Conservation (phyloP, 2,797 vertebrate species). For the Podarcis lilfordi region DNA sequence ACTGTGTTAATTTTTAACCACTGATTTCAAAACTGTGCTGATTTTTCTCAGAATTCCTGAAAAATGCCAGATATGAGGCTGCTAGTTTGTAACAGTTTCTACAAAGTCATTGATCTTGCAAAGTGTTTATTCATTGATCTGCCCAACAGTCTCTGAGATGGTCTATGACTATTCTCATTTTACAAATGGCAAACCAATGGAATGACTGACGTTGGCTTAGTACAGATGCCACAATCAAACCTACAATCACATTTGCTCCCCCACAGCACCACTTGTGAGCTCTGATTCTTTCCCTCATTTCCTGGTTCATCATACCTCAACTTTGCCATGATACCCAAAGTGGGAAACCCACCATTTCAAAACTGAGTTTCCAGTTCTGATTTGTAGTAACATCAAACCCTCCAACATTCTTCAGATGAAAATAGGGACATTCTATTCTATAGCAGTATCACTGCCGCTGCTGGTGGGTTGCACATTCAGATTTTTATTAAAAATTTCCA, state of each 20-base stretch:
- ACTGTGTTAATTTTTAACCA: too few species aligned
- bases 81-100: background rate
- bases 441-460: too few species aligned
- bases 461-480: too few species aligned
- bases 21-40: too few species aligned
- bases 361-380: background rate
- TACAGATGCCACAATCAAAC: background rate
- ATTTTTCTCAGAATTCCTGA: too few species aligned
- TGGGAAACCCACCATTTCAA: background rate
- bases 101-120: background rate
- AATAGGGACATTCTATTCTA: too few species aligned
- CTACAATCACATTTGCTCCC: background rate
- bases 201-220: background rate
- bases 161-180: background rate
- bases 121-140: background rate
- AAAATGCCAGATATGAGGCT: too few species aligned
- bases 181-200: background rate
- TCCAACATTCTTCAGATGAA: too few species aligned
- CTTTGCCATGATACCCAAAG: background rate
- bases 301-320: background rate
- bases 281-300: background rate
- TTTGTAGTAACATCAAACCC: background rate
- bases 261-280: background rate
- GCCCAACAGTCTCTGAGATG: background rate
- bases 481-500: too few species aligned